Evolutionary conservation across 2,113 vertebrate genomes (phyloP), one percentile per base, ranked within the genome.

Genomic region (Scophthalmus maximus): DNA sequence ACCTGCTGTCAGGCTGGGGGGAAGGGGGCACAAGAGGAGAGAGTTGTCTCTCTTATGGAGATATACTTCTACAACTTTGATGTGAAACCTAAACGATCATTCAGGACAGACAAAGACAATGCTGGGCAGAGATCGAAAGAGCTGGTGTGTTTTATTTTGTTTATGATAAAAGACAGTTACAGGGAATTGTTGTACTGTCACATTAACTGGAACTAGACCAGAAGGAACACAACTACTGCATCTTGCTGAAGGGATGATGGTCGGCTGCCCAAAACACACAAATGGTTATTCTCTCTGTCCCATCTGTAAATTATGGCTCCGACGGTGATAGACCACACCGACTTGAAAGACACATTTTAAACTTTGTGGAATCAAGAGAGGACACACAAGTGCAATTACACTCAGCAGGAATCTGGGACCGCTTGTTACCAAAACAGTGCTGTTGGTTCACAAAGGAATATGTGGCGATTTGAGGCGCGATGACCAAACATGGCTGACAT

Each of bases 401-500:
- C 36, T 78, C 69, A 50, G 61, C 59, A 76, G 59, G 57, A 79
- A 53, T 76, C 30, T 40, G 29, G 47, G 60, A 67, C 29, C 36
- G 50, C 44, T 56, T 65, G 53, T 82, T 80, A 71, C 56, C 50
- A 72, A 38, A 87, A 78, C 76, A 75, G 71, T 53, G 57, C 60
- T 23, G 63, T 42, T 42, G 68, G 55, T 78, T 82, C 51, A 57
- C 23, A n/a, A 53, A 68, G 76, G 87, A 78, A 38, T 47, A 83
- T 47, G 53, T 17, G 49, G 34, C 30, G 64, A 71, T 65, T 32
- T 30, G 64, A 68, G 34, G 53, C 30, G 25, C 76, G 82, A 80
- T 86, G 82, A 88, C 88, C 88, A 91, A 92, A 91, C 81, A 88
- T 79, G 85, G 89, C 61, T n/a, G 78, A 78, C 52, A 77, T 57